Evolutionary conservation across 2,113 vertebrate genomes (phyloP), one percentile per base, ranked within the genome.

Genomic region (Sander lucioperca): DNA sequence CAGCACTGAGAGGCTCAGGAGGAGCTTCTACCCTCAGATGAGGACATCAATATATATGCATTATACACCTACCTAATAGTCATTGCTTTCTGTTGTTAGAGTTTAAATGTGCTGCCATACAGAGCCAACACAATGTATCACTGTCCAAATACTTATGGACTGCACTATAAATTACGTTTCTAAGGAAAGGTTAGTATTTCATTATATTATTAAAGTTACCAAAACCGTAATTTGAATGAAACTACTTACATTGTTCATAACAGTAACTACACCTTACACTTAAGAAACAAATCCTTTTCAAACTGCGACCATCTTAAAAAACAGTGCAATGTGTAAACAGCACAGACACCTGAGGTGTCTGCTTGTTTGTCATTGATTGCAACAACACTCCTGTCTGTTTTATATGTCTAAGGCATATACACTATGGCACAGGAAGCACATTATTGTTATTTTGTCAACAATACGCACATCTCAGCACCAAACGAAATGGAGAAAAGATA

Each of bases 361-460:
- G 39, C 25, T 68, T 19, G 64, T 62, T 13, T 45, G 48, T 50
- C 21, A 45, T 56, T 15, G 13, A 30, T 25, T 51, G 13, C 62
- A 63, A 7, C 11, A 43, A 0, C 9, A 27, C 2, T 56, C 21
- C 33, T 58, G 59, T 16, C 19, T 77, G 11, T 64, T 33, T 47
- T 69, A 74, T 45, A 62, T 71, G 7, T 27, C 11, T 11, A 27
- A 19, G 25, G 15, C 15, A 18, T 27, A 51, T 18, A 62, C 27
- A 18, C 13, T 10, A 1, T 45, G 39, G 9, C 25, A n/a, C 12
- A 39, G 50, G 33, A 1, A 7, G 15, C 53, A 63, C 11, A 11
- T 57, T 84, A 27, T 81, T 48, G n/a, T 73, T 27, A 51, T 59
- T 68, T 54, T 75, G 53, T 68, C 70, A 71, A 45, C 59, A 78